A percentile compares a stretch with the other conserved stretches of the same genome.
Evolutionary conservation across 2,797 vertebrate species (phyloP).

Genomic region (Mormyrops boulengeri): DNA sequence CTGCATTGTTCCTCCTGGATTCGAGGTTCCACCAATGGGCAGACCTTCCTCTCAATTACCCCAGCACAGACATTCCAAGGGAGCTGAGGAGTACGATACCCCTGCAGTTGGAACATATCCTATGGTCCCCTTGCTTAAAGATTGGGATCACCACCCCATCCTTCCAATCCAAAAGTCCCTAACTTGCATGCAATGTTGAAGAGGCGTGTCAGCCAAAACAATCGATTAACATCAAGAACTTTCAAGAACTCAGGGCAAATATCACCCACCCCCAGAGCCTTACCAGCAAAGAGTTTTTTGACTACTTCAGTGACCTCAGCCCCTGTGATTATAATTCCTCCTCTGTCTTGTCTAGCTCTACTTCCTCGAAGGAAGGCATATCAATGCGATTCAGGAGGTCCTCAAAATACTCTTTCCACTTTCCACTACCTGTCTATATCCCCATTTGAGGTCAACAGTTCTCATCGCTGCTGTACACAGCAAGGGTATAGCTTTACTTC

Average conservation of each 20-base stretch:
- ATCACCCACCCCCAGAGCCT: too few species aligned
- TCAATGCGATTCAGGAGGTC: neutral
- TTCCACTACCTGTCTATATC: neutral
- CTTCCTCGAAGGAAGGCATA: neutral
- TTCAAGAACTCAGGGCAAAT: too few species aligned
- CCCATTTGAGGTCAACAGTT: neutral
- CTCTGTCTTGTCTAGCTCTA: neutral
- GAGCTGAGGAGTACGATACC: neutral
- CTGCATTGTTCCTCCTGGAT: neutral
- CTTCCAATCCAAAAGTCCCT: neutral
- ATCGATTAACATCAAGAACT: too few species aligned
- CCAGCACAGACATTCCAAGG: neutral
- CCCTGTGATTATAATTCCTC: neutral
- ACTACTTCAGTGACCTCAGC: too few species aligned
- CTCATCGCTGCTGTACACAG: neutral
- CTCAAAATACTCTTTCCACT: neutral
- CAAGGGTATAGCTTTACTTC: neutral
- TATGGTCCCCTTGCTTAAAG: too few species aligned
- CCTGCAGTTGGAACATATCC: neutral
- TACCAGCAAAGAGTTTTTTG: neutral
- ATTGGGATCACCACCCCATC: neutral
- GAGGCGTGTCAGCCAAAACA: too few species aligned
- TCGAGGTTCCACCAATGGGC: neutral
- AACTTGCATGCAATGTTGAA: neutral
- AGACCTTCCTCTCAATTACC: neutral